Evolutionary conservation across 2,888 invertebrate genomes (phyloP), one percentile per base, ranked within the genome.

Genomic region (Microplitis manilae): DNA sequence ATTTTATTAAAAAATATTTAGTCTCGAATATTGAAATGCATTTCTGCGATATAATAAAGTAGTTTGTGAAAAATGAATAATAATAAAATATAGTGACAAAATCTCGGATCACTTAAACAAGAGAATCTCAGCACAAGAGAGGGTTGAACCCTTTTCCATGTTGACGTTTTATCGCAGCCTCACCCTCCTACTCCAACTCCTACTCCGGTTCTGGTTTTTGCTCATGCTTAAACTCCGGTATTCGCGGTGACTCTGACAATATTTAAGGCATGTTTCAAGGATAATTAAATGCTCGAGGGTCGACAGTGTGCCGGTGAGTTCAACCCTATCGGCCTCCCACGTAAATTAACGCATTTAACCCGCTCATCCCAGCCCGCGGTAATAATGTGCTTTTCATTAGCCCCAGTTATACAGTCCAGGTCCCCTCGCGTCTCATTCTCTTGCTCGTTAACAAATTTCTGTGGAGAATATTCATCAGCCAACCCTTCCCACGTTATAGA

Each of bases 261-360:
- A 88, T 89, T 88, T 88, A 87, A 88, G 88, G 87, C 87, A 89
- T 88, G 88, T 88, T 89, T 89, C 87, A 88, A 86, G 88, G 86
- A 86, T 88, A 89, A 89, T 89, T 89, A 88, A 88, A 89, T 87
- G 86, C 50, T 87, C 86, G 87, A 88, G 87, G 88, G 86, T 73
- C 40, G 74, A 30, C 76, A 62, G 83, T 30, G 30, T 30, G 83
- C 81, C 30, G 13, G 20, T 30, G 13, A 65, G 13, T 20, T 65
- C 65, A 65, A 65, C 65, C 65, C 65, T 65, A 80, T 81, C 84
- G 81, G 86, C 87, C 87, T 87, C 88, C 87, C 87, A 88, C 87
- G 85, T 86, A 89, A 88, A 88, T 89, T 88, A 89, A 88, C 88
- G 87, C 86, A 83, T 88, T 88, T 88, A 87, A 88, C 85, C 85